Evolutionary conservation across 1,140 invertebrate species (phyloP).

Genomic region (Magallana ariakensis): DNA sequence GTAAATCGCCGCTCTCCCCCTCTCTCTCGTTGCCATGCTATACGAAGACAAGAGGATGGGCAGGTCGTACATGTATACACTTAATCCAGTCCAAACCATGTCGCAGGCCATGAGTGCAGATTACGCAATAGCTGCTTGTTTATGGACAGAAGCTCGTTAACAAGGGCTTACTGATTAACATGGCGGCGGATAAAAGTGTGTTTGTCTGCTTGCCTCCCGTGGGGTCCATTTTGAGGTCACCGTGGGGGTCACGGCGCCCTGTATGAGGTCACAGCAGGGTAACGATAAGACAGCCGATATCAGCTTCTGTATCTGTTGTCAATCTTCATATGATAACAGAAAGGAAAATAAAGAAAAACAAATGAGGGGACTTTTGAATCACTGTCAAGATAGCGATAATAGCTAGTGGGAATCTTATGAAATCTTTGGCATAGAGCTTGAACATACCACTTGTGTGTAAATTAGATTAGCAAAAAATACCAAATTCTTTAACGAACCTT

Average conservation of each 20-base stretch:
- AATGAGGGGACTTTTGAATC: too few species aligned
- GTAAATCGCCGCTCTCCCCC: neutral
- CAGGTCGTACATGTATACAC: too few species aligned
- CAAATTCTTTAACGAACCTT: neutral
- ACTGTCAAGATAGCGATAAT: too few species aligned
- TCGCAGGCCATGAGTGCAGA: neutral
- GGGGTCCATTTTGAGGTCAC: neutral
- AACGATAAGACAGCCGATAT: neutral
- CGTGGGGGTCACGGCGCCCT: neutral
- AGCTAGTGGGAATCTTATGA: too few species aligned
- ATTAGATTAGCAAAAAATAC: neutral
- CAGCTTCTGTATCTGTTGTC: too few species aligned
- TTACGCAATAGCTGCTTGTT: neutral
- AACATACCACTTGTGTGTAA: neutral
- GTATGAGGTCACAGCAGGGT: neutral
- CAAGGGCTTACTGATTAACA: neutral
- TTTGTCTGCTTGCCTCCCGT: neutral
- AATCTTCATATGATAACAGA: too few species aligned
- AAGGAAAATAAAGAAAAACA: too few species aligned
- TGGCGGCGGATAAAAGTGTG: neutral
- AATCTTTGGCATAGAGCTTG: too few species aligned
- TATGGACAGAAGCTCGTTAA: neutral
- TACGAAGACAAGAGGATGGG: neutral
- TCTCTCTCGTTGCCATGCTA: neutral
- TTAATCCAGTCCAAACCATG: neutral